Base-by-base conservation (phyloP, 2,797 vertebrate species). In the Coluber constrictor region DNA sequence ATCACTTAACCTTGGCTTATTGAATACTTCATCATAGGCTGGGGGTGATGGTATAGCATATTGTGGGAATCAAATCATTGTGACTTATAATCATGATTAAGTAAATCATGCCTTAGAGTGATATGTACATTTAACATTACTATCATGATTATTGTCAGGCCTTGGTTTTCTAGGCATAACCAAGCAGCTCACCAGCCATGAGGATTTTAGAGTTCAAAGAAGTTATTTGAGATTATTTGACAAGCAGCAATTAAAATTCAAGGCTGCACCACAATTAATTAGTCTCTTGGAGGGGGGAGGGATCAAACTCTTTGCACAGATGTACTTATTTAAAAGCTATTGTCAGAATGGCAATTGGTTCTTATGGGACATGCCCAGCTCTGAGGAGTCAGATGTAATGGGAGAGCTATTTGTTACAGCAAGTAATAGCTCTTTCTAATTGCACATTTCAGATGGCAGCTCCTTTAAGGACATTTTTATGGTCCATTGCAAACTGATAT, bases 291-390 rank as follows among this genome's bases (percentile, higher is more conserved):
- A 6, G 15, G 1, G 86, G 1, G 86, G 32, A 79, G 95, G 95
- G 93, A 90, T 91, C 79, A 94, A 92, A 90, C 93, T 93, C 88
- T 96, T 94, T 93, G 87, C 91, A 93, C 5, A 96, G 93, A 93
- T 94, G 95, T 94, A 96, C 96, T 97, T 96, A 96, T 96, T 95
- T 97, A 93, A 88, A 29, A 54, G 87, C 92, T 94, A 89, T 95
- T 88, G 90, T 83, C 94, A 93, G 89, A 92, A 86, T 90, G 94
- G 1, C 0, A 92, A 92, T 86, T 94, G 95, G 91, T 70, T 95
- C 91, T 83, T 92, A 56, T 94, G 87, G 16, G 87, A 37, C 59
- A 95, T 60, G 93, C 91, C 94, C 91, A 87, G 93, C 90, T 90
- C 94, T 94, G 61, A 90, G 74, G 61, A 96, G 90, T 54, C 37